Conservation (phyloP, 2,113 vertebrate genomes). For the Rutilus rutilus region DNA sequence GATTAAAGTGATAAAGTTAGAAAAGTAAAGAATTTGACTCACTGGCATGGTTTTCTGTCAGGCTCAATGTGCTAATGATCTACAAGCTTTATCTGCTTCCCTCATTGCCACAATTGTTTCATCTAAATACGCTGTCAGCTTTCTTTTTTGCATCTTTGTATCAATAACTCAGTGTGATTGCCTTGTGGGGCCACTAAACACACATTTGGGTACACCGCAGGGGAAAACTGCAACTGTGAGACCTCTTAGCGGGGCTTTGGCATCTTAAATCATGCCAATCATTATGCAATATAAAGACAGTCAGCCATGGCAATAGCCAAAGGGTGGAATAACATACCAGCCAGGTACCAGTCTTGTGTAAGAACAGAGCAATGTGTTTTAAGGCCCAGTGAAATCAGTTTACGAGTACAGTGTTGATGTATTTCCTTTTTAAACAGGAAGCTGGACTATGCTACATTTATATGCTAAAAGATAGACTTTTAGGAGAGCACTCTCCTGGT, state of each 20-base stretch:
- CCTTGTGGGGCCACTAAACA: slow-evolving; percentile 65
- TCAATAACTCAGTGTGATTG: slow-evolving; percentile 73
- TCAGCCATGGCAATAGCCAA: not conserved
- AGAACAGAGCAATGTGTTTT: not conserved
- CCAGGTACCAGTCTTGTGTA: not conserved
- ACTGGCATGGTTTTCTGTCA: not conserved
- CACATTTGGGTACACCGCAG: slow-evolving; percentile 31
- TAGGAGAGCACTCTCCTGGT: too few relatives aligned
- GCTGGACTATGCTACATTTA: too few relatives aligned
- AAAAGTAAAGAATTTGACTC: not conserved
- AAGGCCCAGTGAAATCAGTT: not conserved
- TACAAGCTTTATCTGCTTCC: not conserved
- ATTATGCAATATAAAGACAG: slow-evolving; percentile 20
- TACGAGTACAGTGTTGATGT: not conserved
- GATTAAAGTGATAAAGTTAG: slow-evolving; percentile 1
- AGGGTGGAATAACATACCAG: not conserved
- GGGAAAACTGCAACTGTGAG: not conserved
- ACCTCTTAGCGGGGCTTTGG: slow-evolving; percentile 1
- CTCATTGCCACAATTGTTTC: not conserved
- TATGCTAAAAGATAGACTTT: too few relatives aligned
- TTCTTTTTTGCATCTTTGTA: slow-evolving; percentile 58
- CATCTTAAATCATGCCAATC: slow-evolving; percentile 31
- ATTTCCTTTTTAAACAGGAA: too few relatives aligned
- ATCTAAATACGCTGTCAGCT: slow-evolving; percentile 24
- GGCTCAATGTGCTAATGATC: slow-evolving; percentile 3